A percentile compares a stretch with the other conserved stretches of the same genome.
Conservation (phyloP, 2,113 vertebrate genomes). For the Petaurus breviceps region DNA sequence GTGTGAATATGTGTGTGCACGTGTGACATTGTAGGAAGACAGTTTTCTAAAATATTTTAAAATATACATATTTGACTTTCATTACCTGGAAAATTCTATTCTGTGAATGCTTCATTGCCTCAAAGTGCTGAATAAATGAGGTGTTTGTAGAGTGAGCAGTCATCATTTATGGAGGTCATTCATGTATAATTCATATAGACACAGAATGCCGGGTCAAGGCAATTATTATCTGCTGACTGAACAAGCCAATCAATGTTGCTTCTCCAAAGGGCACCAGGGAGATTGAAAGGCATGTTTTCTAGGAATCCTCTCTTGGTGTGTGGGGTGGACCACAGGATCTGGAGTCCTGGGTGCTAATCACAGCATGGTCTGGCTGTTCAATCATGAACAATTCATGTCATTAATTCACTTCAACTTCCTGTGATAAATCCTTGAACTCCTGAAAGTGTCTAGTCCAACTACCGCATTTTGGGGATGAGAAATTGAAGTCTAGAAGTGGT, state of each 20-base stretch:
- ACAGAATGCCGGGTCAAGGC: background rate
- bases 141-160: background rate
- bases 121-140: background rate
- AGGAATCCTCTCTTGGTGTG: background rate
- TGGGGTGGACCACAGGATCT: background rate
- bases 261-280: background rate
- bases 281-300: background rate
- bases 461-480: background rate
- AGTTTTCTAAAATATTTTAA: background rate
- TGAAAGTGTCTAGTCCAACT: background rate
- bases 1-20: too few species aligned
- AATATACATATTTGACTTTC: background rate
- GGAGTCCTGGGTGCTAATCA: background rate
- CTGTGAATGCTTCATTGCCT: background rate
- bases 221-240: background rate
- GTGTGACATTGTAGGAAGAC: background rate
- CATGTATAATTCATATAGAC: background rate
- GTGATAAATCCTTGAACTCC: background rate
- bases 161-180: background rate
- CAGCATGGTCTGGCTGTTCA: accelerated
- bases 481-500: background rate
- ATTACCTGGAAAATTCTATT: background rate
- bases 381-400: background rate
- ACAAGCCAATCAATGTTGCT: background rate
- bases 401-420: background rate